phyloP scores from a whole-genome alignment of 2,888 invertebrate species.

The Stomorhina lunata region DNA sequence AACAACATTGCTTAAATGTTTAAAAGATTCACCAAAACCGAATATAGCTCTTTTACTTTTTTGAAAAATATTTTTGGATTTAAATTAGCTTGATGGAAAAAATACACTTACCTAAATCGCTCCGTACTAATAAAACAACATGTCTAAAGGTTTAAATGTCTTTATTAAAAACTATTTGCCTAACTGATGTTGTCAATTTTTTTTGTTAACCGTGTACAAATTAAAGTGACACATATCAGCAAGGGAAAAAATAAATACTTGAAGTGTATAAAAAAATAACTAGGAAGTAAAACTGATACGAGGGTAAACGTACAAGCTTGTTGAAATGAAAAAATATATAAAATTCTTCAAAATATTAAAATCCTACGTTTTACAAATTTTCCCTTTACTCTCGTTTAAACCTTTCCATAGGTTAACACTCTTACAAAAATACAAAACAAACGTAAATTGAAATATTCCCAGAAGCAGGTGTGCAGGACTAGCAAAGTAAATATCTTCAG shows the following conservation, averaged over 20 bases:
- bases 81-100: not conserved
- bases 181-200: not conserved
- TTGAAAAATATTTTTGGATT: not conserved
- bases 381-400: not conserved
- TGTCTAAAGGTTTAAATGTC: conserved; percentile 26
- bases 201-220: not conserved
- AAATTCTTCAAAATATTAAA: not conserved
- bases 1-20: no score
- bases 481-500: conserved; percentile 19
- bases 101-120: conserved; percentile 17
- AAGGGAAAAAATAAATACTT: not conserved
- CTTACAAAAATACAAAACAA: no score
- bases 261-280: not conserved
- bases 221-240: not conserved
- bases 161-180: conserved; percentile 2
- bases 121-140: conserved; percentile 18
- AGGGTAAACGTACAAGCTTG: not conserved
- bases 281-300: not conserved
- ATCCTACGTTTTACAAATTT: no score
- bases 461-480: not conserved
- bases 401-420: not conserved
- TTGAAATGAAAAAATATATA: not conserved
- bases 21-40: no score
- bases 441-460: not conserved
- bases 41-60: not conserved